phyloP scores from a whole-genome alignment of 2,888 invertebrate species.

The Malthinus flaveolus region DNA sequence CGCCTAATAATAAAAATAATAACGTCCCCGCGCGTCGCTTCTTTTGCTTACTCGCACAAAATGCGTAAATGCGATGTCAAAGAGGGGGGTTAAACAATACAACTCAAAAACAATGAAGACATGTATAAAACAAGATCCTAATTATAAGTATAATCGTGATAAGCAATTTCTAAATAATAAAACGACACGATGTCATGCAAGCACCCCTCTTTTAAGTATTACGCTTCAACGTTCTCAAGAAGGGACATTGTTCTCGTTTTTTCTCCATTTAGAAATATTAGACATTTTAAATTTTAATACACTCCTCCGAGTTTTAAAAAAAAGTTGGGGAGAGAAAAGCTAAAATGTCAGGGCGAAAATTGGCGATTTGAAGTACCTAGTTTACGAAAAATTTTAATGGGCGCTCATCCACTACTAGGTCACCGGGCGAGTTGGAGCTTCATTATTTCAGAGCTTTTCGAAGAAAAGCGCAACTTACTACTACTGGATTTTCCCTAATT shows the following conservation, averaged over 20 bases:
- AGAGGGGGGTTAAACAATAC: slow-evolving; percentile 35
- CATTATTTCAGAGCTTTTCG: no score
- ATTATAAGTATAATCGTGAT: slow-evolving; percentile 40
- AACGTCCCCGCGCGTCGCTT: slow-evolving; percentile 14
- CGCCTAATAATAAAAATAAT: slow-evolving; percentile 38
- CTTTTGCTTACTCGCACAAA: slow-evolving; percentile 43
- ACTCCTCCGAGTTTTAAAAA: no score
- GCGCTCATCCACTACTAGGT: no score
- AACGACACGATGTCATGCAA: slow-evolving; percentile 12
- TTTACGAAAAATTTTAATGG: no score
- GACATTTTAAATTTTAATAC: no score
- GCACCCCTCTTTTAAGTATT: neutral
- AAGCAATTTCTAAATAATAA: slow-evolving; percentile 28
- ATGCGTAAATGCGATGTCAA: slow-evolving; percentile 44
- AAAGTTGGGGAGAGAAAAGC: no score
- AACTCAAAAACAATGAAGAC: slow-evolving; percentile 41
- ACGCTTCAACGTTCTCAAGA: slow-evolving; percentile 2
- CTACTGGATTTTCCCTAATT: no score
- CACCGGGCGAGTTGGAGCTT: no score
- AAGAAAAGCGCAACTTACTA: no score
- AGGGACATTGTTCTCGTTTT: neutral
- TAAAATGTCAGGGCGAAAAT: no score
- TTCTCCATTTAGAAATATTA: no score
- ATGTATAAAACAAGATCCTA: slow-evolving; percentile 39
- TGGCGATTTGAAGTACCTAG: no score